Percentiles rank a stretch among this genome's conserved stretches.
phyloP scores from a whole-genome alignment of 2,888 invertebrate species.

The Agrotis clavis region DNA sequence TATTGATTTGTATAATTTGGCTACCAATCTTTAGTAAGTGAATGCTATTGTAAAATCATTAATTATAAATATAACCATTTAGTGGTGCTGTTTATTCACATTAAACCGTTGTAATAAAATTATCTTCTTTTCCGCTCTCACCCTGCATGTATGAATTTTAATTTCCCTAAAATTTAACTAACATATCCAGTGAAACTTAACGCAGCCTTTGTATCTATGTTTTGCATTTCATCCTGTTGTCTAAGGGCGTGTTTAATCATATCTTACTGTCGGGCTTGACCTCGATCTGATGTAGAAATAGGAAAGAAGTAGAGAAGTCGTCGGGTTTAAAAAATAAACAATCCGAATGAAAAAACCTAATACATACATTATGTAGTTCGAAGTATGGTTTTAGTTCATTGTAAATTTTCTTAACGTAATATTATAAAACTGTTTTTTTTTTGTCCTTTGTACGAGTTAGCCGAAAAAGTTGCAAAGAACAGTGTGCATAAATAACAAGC shows the following conservation, averaged over 20 bases:
- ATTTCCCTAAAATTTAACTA: conserved; percentile 17
- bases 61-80: too few species aligned
- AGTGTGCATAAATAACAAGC: too few species aligned
- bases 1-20: not conserved
- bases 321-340: not conserved
- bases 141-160: conserved; percentile 14
- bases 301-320: conserved; percentile 48
- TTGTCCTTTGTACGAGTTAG: too few species aligned
- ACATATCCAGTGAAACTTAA: conserved; percentile 32
- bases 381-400: too few species aligned
- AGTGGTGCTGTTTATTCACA: too few species aligned
- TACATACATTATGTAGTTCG: not conserved
- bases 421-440: too few species aligned
- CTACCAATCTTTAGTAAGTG: not conserved
- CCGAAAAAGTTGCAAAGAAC: too few species aligned
- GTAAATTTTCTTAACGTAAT: too few species aligned
- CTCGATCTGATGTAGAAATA: conserved; percentile 51
- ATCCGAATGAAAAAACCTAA: too few species aligned
- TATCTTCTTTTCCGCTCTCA: too few species aligned
- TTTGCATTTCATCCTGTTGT: conserved; percentile 70
- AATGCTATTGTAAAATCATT: not conserved
- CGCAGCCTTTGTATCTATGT: conserved; percentile 45
- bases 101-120: too few species aligned
- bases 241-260: conserved; percentile 86
- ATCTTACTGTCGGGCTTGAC: conserved; percentile 76